A percentile compares a stretch with the other conserved stretches of the same genome.
phyloP scores from a whole-genome alignment of 2,888 invertebrate genomes.

The Ornithoptera priamus region DNA sequence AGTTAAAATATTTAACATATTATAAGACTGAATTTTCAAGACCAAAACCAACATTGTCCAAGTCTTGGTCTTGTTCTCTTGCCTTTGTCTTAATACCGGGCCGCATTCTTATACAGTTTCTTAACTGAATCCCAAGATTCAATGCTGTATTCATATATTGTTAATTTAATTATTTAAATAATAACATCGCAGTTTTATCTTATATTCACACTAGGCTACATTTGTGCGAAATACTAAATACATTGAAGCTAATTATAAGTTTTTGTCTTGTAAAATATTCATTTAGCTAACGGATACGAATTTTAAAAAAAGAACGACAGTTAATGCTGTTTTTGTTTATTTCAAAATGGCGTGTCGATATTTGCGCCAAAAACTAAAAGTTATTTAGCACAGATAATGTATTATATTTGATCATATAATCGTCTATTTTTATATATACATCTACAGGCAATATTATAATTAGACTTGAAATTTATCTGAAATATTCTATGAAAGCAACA shows the following conservation, averaged over 20 bases:
- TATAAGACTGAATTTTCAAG: no score
- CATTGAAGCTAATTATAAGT: background rate
- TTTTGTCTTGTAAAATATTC: background rate
- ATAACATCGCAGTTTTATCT: background rate
- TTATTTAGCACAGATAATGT: no score
- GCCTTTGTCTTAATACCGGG: background rate
- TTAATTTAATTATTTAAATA: conserved; percentile 10
- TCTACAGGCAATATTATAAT: no score
- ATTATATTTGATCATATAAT: no score
- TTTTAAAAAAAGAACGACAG: background rate
- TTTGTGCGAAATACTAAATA: conserved; percentile 1
- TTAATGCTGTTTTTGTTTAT: background rate
- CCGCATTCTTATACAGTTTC: background rate
- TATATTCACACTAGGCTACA: conserved; percentile 13
- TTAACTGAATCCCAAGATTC: conserved; percentile 3
- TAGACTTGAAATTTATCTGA: no score
- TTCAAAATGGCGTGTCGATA: background rate
- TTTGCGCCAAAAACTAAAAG: no score
- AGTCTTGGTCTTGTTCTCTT: no score
- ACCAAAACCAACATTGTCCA: no score
- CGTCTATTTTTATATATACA: no score
- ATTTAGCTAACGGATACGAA: background rate
- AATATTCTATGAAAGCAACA: no score
- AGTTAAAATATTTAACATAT: no score
- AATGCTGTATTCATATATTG: conserved; percentile 7